Percentiles rank a stretch among this genome's conserved stretches.
phyloP scores from a whole-genome alignment of 1,140 invertebrate genomes.

The Belonocnema kinseyi region DNA sequence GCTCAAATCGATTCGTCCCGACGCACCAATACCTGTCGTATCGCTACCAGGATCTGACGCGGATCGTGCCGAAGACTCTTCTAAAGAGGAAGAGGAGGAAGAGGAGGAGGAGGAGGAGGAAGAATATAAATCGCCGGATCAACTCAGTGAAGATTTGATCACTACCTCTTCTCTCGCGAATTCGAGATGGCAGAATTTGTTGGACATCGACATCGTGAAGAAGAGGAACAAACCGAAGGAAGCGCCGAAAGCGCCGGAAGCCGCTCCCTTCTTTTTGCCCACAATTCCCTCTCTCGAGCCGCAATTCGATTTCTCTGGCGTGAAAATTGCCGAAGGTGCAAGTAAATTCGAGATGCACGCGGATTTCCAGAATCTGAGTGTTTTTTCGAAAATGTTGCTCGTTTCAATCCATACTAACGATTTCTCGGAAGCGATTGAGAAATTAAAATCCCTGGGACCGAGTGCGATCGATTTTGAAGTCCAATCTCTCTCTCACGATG shows the following conservation, averaged over 20 bases:
- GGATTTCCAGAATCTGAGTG: constrained; percentile 80
- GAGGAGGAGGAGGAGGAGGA: constrained; percentile 78
- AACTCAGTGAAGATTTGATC: constrained; percentile 88
- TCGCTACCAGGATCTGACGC: constrained; percentile 76
- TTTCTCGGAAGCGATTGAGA: constrained; percentile 80
- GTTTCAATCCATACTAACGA: constrained; percentile 68
- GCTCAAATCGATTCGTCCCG: constrained; percentile 82
- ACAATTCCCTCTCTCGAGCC: constrained; percentile 89
- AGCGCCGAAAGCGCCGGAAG: constrained; percentile 86
- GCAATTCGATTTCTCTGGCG: constrained; percentile 85
- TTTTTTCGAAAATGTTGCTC: constrained; percentile 80
- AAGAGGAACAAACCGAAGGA: constrained; percentile 94
- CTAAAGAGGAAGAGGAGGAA: constrained; percentile 65
- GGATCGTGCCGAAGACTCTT: constrained; percentile 51
- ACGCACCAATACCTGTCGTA: constrained; percentile 78
- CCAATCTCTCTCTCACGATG: constrained; percentile 84
- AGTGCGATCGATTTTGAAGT: constrained; percentile 94
- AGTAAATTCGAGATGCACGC: constrained; percentile 77
- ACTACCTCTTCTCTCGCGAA: constrained; percentile 90
- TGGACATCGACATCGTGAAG: constrained; percentile 93
- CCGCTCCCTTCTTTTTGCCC: constrained; percentile 96
- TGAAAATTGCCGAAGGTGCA: constrained; percentile 62
- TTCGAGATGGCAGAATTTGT: constrained; percentile 94
- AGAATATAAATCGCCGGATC: constrained; percentile 86
- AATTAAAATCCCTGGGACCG: constrained; percentile 89